phyloP scores from a whole-genome alignment of 2,888 invertebrate genomes.

The Blastobasis adustella region DNA sequence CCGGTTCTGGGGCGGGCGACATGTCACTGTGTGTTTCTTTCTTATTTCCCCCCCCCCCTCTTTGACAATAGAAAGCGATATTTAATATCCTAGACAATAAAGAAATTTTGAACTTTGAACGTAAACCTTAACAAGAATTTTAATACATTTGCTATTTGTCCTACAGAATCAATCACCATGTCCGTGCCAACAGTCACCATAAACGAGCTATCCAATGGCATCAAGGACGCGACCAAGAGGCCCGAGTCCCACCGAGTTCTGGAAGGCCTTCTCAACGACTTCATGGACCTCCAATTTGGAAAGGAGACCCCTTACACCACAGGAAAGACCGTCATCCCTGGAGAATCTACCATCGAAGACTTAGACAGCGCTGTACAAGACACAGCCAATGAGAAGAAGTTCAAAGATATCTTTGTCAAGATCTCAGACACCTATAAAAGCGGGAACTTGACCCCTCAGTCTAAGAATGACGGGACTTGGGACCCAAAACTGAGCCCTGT shows the following conservation, averaged over 20 bases:
- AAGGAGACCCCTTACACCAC: conserved; percentile 60
- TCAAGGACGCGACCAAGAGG: conserved; percentile 37
- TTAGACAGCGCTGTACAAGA: conserved; percentile 39
- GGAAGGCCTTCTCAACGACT: conserved; percentile 55
- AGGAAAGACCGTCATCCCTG: conserved; percentile 50
- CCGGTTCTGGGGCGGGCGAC: no score
- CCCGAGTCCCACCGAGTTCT: conserved; percentile 42
- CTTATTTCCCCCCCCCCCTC: no score
- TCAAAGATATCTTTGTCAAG: conserved; percentile 42
- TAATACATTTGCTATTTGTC: no score
- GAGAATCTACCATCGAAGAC: conserved; percentile 37
- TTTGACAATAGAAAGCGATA: no score
- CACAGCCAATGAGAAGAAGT: conserved; percentile 34
- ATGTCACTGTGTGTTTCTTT: no score
- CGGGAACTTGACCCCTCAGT: conserved; percentile 45
- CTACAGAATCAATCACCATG: conserved; percentile 25
- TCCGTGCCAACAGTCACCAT: conserved; percentile 46
- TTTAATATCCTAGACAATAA: no score
- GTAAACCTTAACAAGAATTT: no score
- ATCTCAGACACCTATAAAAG: conserved; percentile 48
- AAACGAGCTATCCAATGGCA: conserved; percentile 40
- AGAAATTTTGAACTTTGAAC: no score
- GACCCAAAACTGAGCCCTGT: conserved; percentile 50
- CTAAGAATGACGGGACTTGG: conserved; percentile 48
- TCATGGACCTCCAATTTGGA: conserved; percentile 55